Conservation (phyloP, 1,140 invertebrate genomes). For the Brachionus koreanus region DNA sequence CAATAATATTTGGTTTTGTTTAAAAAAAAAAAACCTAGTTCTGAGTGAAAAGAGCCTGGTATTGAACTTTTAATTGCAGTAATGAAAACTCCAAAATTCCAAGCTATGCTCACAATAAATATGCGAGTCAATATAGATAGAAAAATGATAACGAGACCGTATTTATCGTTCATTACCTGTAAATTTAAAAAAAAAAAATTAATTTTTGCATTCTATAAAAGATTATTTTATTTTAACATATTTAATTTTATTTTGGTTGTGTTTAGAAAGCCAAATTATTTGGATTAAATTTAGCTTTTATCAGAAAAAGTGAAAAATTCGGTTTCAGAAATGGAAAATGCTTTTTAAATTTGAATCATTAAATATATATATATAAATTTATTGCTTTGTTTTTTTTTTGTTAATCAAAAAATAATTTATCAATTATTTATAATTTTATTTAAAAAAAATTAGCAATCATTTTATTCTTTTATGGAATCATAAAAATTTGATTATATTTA, state of each 20-base stretch:
- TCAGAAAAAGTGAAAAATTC: neutral
- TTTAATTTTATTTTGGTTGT: neutral
- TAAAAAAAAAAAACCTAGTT: constrained; percentile 14
- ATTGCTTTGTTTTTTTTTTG: neutral
- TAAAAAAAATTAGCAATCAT: neutral
- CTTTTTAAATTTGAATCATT: neutral
- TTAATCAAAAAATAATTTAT: neutral
- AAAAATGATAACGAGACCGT: constrained; percentile 17
- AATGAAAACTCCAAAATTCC: constrained; percentile 34
- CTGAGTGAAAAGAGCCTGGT: neutral
- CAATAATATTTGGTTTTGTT: neutral
- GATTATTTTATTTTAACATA: neutral
- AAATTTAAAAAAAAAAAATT: neutral
- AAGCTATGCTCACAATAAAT: constrained; percentile 39
- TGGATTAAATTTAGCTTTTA: neutral
- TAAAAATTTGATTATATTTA: neutral
- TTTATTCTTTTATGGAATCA: constrained; percentile 3
- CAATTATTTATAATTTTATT: neutral
- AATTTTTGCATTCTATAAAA: neutral
- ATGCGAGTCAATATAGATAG: neutral
- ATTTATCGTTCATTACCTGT: neutral
- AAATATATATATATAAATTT: neutral
- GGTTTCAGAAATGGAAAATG: neutral
- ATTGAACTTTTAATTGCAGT: neutral
- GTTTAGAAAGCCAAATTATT: neutral